Conservation (phyloP, 2,113 vertebrate genomes). For the Catharus bicknelli region DNA sequence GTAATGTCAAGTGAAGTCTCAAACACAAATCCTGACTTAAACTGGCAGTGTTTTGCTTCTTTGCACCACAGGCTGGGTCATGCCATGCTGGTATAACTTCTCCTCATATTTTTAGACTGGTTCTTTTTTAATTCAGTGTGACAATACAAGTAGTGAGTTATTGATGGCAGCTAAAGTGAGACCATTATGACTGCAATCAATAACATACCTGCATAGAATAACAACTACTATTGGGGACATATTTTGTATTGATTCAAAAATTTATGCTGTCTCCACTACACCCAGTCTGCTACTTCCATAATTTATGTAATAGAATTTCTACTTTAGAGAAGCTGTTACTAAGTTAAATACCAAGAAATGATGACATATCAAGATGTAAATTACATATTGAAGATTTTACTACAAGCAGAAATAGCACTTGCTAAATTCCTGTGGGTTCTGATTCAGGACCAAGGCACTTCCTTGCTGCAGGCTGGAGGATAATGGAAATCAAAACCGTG, state of each 20-base stretch:
- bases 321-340: constrained; percentile 40
- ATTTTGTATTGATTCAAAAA: constrained; percentile 61
- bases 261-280: constrained; percentile 24
- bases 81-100: neutral
- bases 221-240: constrained; percentile 23
- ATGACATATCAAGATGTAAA: constrained; percentile 62
- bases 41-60: neutral
- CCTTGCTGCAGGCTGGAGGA: constrained; percentile 29
- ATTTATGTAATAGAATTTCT: constrained; percentile 58
- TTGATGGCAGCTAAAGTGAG: constrained; percentile 45
- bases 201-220: constrained; percentile 63
- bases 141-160: constrained; percentile 46
- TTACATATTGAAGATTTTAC: constrained; percentile 51
- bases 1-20: neutral
- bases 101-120: neutral
- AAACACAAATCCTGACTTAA: neutral
- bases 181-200: constrained; percentile 63
- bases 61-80: neutral
- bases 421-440: constrained; percentile 50
- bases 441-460: constrained; percentile 40
- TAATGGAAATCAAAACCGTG: neutral
- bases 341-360: constrained; percentile 66
- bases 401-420: constrained; percentile 54
- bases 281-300: constrained; percentile 32
- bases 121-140: constrained; percentile 42